Evolutionary conservation across 1,140 invertebrate genomes (phyloP).

Genomic region (Drosophila burlai): DNA sequence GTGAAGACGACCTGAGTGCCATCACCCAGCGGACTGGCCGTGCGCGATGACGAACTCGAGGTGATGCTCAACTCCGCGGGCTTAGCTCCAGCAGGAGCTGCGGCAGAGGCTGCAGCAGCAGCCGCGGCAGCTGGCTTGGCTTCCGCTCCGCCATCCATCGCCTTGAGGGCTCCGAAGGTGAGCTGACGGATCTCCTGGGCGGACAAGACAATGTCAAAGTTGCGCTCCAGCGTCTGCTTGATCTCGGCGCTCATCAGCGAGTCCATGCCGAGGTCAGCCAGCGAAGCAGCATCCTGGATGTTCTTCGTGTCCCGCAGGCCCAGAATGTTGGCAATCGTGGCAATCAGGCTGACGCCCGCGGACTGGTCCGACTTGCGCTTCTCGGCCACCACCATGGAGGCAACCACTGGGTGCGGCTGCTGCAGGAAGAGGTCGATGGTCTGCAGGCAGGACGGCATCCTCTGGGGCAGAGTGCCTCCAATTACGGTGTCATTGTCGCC

Average conservation of each 20-base stretch:
- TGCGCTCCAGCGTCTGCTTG: conserved; percentile 97
- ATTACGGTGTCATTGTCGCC: conserved; percentile 95
- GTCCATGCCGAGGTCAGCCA: conserved; percentile 98
- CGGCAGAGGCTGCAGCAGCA: conserved; percentile 30
- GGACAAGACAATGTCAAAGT: conserved; percentile 95
- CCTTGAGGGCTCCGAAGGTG: conserved; percentile 90
- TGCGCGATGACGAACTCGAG: conserved; percentile 51
- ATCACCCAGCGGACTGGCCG: conserved; percentile 72
- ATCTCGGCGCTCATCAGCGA: conserved; percentile 99
- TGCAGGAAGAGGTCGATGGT: conserved; percentile 95
- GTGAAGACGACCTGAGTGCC: conserved; percentile 86
- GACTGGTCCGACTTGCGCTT: conserved; percentile 87
- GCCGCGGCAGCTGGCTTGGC: conserved; percentile 42
- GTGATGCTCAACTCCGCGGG: conserved; percentile 15
- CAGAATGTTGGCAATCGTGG: conserved; percentile 93
- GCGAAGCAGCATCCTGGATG: conserved; percentile 89
- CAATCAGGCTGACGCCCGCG: conserved; percentile 87
- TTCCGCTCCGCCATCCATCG: conserved; percentile 87
- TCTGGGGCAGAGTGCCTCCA: conserved; percentile 96
- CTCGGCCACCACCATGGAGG: conserved; percentile 93
- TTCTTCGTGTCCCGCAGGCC: conserved; percentile 93
- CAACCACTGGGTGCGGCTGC: conserved; percentile 93
- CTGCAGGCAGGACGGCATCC: conserved; percentile 94
- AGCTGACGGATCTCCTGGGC: conserved; percentile 94
- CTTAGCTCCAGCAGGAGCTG: conserved; percentile 14